These are phyloP conservation scores for Myxocyprinus asiaticus DNA, from an alignment of 2,113 vertebrate genomes.

Conservation along the genomic window DNA sequence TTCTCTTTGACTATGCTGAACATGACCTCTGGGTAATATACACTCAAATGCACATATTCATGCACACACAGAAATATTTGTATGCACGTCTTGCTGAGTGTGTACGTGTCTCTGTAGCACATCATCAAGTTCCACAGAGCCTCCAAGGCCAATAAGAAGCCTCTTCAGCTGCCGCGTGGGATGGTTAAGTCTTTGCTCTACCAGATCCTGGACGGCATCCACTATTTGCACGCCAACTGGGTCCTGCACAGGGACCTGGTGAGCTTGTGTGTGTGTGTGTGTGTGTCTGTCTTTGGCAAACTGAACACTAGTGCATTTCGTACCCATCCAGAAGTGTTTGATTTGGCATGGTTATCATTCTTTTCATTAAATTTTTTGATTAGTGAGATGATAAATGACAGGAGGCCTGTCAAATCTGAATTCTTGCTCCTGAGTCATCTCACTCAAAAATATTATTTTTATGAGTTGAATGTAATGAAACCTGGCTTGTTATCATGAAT, in stretches of 20 bases:
- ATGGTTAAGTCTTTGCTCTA: slow-evolving; percentile 99
- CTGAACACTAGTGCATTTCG: neutral
- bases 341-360: neutral
- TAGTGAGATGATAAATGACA: no score
- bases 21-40: slow-evolving; percentile 97
- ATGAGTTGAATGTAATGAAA: no score
- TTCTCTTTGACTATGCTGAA: slow-evolving; percentile 98
- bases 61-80: slow-evolving; percentile 7
- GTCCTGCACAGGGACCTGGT: slow-evolving; percentile 99
- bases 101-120: slow-evolving; percentile 81
- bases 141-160: slow-evolving; percentile 99
- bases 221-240: slow-evolving; percentile 99
- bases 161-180: slow-evolving; percentile 96
- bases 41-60: neutral
- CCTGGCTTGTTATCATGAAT: no score
- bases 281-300: neutral
- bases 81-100: slow-evolving; percentile 7
- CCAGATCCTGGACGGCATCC: slow-evolving; percentile 99
- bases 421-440: neutral
- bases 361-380: slow-evolving; percentile 37
- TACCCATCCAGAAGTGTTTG: slow-evolving; percentile 1
- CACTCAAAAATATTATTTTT: neutral
- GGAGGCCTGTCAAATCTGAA: neutral
- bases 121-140: slow-evolving; percentile 99
- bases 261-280: slow-evolving; percentile 69